Conservation (phyloP, 2,113 vertebrate species). For the Alethe castanea region DNA sequence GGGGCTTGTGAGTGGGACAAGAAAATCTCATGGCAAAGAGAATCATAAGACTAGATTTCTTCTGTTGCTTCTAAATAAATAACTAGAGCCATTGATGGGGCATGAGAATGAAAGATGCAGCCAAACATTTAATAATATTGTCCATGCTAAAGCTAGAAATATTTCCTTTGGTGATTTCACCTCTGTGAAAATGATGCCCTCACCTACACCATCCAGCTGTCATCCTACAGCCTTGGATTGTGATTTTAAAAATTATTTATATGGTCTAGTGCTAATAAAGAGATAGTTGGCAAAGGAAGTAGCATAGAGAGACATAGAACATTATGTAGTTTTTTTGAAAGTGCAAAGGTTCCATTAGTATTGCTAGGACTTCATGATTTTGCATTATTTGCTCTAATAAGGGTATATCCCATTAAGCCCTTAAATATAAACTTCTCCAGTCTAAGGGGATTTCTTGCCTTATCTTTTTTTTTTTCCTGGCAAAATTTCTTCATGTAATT, state of each 20-base stretch:
- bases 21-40: background rate
- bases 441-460: background rate
- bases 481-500: background rate
- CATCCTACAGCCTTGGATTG: background rate
- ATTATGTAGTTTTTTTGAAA: background rate
- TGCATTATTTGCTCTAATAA: background rate
- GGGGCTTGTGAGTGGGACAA: fast-evolving
- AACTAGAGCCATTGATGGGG: background rate
- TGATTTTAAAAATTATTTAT: background rate
- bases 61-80: background rate
- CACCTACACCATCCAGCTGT: background rate
- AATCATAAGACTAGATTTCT: background rate
- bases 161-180: background rate
- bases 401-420: background rate
- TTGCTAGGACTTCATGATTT: background rate
- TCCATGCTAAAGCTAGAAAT: background rate
- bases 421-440: background rate
- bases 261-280: background rate
- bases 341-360: background rate
- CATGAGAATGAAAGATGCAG: background rate
- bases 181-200: background rate
- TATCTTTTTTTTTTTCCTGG: background rate
- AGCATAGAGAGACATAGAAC: background rate
- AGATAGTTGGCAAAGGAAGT: background rate
- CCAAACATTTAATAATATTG: background rate